These are phyloP conservation scores for Lingula anatina DNA, from an alignment of 2,888 invertebrate genomes.

Conservation along the genomic window DNA sequence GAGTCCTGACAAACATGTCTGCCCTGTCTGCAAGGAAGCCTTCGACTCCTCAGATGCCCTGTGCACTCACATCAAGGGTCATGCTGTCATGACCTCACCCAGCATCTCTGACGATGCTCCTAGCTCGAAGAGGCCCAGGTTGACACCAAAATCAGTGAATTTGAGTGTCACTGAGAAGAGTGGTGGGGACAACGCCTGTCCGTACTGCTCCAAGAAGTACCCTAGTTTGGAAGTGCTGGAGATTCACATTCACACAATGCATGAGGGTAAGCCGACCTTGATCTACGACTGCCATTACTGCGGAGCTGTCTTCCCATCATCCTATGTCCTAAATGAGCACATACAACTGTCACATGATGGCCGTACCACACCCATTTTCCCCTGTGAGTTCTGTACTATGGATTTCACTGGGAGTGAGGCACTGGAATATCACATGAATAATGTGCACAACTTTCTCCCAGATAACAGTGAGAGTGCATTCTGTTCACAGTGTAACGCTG, in stretches of 20 bases:
- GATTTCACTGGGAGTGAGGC: constrained; percentile 62
- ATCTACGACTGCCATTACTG: constrained; percentile 48
- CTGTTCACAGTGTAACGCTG: too few species aligned
- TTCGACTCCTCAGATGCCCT: too few species aligned
- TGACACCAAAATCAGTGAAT: too few species aligned
- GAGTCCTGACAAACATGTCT: too few species aligned
- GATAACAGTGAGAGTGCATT: neutral
- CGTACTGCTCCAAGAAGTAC: neutral
- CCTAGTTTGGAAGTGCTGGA: constrained; percentile 70
- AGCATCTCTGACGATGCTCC: too few species aligned
- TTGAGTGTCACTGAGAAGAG: too few species aligned
- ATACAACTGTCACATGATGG: constrained; percentile 41
- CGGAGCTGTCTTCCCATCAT: constrained; percentile 42
- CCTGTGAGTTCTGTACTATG: constrained; percentile 70
- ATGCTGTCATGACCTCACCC: too few species aligned
- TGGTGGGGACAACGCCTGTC: too few species aligned
- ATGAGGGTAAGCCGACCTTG: constrained; percentile 52
- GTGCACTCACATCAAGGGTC: too few species aligned
- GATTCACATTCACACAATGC: constrained; percentile 76
- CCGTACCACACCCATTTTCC: constrained; percentile 51
- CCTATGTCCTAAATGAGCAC: constrained; percentile 45
- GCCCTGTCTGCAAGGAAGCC: too few species aligned
- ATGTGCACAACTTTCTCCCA: constrained; percentile 50
- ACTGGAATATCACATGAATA: constrained; percentile 63
- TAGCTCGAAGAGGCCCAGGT: too few species aligned